phyloP scores from a whole-genome alignment of 2,888 invertebrate species.

The Pseudococcus viburni region DNA sequence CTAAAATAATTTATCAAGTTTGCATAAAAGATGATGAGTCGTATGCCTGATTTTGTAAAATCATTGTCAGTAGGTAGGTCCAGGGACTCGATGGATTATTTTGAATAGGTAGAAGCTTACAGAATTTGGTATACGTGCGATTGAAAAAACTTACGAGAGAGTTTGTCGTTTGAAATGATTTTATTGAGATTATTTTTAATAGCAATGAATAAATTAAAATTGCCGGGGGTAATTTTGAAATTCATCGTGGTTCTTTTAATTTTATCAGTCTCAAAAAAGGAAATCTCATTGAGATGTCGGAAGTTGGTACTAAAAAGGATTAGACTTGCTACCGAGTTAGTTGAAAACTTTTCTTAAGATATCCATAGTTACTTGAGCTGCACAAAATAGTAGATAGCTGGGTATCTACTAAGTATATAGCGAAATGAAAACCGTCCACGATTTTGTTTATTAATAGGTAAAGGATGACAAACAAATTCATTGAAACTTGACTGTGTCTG shows the following conservation, averaged over 20 bases:
- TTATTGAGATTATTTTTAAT: neutral
- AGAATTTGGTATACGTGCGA: neutral
- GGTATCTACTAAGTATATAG: neutral
- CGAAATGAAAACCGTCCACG: slow-evolving; percentile 23
- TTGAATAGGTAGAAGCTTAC: neutral
- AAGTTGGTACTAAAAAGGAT: slow-evolving; percentile 20
- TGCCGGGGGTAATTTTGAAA: neutral
- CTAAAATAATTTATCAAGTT: neutral
- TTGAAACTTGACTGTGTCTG: neutral
- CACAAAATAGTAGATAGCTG: neutral
- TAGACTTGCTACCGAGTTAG: neutral
- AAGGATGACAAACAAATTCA: slow-evolving; percentile 27
- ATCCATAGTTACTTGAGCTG: neutral
- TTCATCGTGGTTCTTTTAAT: neutral
- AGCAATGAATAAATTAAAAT: neutral
- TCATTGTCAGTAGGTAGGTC: too few species aligned
- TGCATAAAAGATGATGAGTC: neutral
- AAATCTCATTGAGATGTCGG: slow-evolving; percentile 6
- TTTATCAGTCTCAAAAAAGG: slow-evolving; percentile 9
- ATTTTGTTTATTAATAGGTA: slow-evolving; percentile 45
- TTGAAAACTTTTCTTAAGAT: slow-evolving; percentile 15
- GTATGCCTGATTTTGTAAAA: too few species aligned
- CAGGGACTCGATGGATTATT: neutral
- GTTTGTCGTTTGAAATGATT: neutral
- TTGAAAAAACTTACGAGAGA: neutral